phyloP scores from a whole-genome alignment of 2,888 invertebrate species.

The Habroteleia sp. region DNA sequence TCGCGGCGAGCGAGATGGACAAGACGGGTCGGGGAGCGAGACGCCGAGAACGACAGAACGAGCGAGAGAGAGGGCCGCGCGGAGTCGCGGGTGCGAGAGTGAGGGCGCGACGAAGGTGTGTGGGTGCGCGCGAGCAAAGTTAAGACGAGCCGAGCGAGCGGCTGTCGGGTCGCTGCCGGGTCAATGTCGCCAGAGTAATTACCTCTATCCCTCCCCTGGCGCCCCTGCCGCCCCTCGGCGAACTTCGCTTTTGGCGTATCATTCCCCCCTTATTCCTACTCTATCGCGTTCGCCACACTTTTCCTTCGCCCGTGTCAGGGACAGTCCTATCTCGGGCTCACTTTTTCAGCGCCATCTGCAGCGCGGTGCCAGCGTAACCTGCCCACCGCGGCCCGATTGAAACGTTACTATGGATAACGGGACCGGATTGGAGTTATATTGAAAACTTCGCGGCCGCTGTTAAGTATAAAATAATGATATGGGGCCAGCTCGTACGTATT shows the following conservation, averaged over 20 bases:
- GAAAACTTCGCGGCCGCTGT: constrained; percentile 34
- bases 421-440: constrained; percentile 48
- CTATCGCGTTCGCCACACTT: constrained; percentile 57
- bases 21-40: constrained; percentile 37
- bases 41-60: constrained; percentile 15
- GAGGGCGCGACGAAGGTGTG: constrained; percentile 43
- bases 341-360: constrained; percentile 42
- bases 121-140: constrained; percentile 67
- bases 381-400: constrained; percentile 28
- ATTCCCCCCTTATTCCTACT: constrained; percentile 42
- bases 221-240: constrained; percentile 37
- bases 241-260: constrained; percentile 46
- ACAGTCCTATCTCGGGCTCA: constrained; percentile 24
- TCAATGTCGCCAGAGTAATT: constrained; percentile 80
- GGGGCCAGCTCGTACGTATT: constrained; percentile 4
- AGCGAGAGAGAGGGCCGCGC: constrained; percentile 8
- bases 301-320: constrained; percentile 51
- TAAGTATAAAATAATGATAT: constrained; percentile 43
- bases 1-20: constrained; percentile 51
- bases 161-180: constrained; percentile 78
- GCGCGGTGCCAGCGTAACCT: neutral
- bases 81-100: constrained; percentile 27
- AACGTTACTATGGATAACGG: constrained; percentile 51
- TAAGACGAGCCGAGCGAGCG: constrained; percentile 69
- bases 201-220: constrained; percentile 69